A percentile compares a stretch with the other conserved stretches of the same genome.
Conservation (phyloP, 2,797 vertebrate species). For the Enteromius mattozi region DNA sequence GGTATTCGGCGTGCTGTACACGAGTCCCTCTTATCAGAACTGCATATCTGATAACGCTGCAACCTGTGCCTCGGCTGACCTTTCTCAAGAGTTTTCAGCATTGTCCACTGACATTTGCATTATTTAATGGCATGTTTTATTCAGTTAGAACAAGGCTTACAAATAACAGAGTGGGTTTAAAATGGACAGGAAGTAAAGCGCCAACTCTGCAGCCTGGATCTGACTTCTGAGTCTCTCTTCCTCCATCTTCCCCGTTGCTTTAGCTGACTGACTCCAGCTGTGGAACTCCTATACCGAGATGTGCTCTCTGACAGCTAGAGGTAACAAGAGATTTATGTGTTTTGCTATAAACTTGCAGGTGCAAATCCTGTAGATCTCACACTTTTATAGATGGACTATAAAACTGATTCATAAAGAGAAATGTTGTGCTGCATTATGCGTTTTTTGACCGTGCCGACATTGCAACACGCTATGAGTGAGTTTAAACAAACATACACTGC, state of each 20-base stretch:
- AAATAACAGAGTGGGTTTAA: slow-evolving; percentile 51
- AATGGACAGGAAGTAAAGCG: slow-evolving; percentile 31
- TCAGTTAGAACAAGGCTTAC: slow-evolving; percentile 54
- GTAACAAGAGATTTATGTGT: slow-evolving; percentile 62
- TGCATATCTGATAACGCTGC: slow-evolving; percentile 34
- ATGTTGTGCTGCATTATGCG: slow-evolving; percentile 48
- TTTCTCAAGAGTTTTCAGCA: slow-evolving; percentile 54
- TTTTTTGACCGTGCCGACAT: slow-evolving; percentile 42
- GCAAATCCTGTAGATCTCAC: slow-evolving; percentile 50
- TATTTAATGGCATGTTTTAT: slow-evolving; percentile 64
- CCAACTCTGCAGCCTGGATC: slow-evolving; percentile 19
- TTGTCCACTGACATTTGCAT: slow-evolving; percentile 60
- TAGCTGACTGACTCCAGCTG: slow-evolving; percentile 61
- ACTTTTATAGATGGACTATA: slow-evolving; percentile 53
- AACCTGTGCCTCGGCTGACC: slow-evolving; percentile 12
- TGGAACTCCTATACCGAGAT: slow-evolving; percentile 46
- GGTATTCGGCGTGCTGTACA: slow-evolving; percentile 28
- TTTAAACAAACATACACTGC: slow-evolving; percentile 34
- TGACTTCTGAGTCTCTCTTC: slow-evolving; percentile 24
- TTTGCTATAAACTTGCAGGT: slow-evolving; percentile 58
- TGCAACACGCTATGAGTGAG: slow-evolving; percentile 29
- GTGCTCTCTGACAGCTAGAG: slow-evolving; percentile 46
- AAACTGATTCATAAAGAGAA: slow-evolving; percentile 56
- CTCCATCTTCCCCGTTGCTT: slow-evolving; percentile 13
- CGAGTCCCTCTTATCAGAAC: slow-evolving; percentile 43